phyloP scores from a whole-genome alignment of 2,888 invertebrate species.

The Corbicula japonica region DNA sequence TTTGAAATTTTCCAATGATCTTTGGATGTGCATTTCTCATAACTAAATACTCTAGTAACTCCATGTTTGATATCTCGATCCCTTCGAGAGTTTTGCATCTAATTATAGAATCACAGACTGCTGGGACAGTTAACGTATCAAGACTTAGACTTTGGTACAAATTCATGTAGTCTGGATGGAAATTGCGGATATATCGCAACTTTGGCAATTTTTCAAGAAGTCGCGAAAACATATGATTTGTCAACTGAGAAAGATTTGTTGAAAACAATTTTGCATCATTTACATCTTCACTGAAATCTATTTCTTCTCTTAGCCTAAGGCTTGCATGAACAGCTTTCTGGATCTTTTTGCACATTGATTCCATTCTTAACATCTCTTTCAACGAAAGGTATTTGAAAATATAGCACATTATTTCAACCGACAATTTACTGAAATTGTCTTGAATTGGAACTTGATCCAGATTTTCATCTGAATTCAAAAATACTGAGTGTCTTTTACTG shows the following conservation, averaged over 20 bases:
- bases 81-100: conserved; percentile 64
- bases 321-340: conserved; percentile 25
- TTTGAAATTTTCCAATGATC: conserved; percentile 70
- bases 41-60: conserved; percentile 79
- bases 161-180: conserved; percentile 23
- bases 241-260: conserved; percentile 14
- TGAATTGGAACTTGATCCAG: background rate
- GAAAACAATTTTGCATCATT: conserved; percentile 14
- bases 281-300: conserved; percentile 41
- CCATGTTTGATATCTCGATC: conserved; percentile 79
- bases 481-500: conserved; percentile 5
- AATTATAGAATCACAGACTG: conserved; percentile 3
- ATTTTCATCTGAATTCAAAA: conserved; percentile 5
- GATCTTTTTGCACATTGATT: conserved; percentile 24
- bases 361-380: conserved; percentile 24
- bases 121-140: conserved; percentile 9
- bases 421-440: conserved; percentile 21
- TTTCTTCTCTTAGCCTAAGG: conserved; percentile 5
- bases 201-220: conserved; percentile 33
- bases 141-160: background rate
- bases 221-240: conserved; percentile 16
- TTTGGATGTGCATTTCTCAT: conserved; percentile 74
- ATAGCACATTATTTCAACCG: conserved; percentile 32
- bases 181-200: conserved; percentile 30
- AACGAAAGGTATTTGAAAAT: conserved; percentile 33